Percentiles rank a stretch among this genome's conserved stretches.
Evolutionary conservation across 2,888 invertebrate species (phyloP).

Genomic region (Eristalis tenax): DNA sequence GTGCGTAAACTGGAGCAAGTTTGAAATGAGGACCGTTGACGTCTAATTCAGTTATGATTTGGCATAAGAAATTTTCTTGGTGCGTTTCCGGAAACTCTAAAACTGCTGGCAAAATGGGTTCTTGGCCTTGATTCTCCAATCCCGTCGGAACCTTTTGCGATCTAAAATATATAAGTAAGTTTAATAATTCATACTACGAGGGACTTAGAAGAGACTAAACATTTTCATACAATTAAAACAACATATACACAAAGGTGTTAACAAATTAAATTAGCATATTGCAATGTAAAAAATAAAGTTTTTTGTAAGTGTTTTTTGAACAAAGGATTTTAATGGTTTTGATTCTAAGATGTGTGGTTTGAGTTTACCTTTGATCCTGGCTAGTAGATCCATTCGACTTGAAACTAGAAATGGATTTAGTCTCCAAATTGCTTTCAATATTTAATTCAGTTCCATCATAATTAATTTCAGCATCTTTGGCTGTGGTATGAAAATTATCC

Average conservation of each 20-base stretch:
- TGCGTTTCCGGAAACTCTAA: slow-evolving; percentile 97
- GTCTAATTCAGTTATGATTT: slow-evolving; percentile 93
- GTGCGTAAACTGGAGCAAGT: slow-evolving; percentile 97
- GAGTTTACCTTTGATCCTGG: slow-evolving; percentile 88
- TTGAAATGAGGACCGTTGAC: slow-evolving; percentile 95
- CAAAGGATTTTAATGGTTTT: slow-evolving; percentile 23
- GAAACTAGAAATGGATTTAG: slow-evolving; percentile 92
- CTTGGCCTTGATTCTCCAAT: slow-evolving; percentile 85
- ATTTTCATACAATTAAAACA: background rate
- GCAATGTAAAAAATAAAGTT: slow-evolving; percentile 41
- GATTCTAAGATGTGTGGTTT: slow-evolving; percentile 8
- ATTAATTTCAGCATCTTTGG: slow-evolving; percentile 87
- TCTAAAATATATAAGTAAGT: slow-evolving; percentile 71
- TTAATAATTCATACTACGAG: background rate
- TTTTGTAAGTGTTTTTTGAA: slow-evolving; percentile 1
- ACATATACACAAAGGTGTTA: background rate
- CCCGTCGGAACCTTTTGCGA: slow-evolving; percentile 78
- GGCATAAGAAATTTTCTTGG: slow-evolving; percentile 94
- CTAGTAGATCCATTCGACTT: slow-evolving; percentile 90
- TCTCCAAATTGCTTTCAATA: slow-evolving; percentile 90
- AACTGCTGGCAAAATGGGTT: slow-evolving; percentile 96
- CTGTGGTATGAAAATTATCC: slow-evolving; percentile 32
- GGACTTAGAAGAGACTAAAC: background rate
- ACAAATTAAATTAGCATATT: slow-evolving; percentile 32
- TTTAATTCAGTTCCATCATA: slow-evolving; percentile 96